Conservation (phyloP, 2,888 invertebrate genomes). For the Rotaria sp. region DNA sequence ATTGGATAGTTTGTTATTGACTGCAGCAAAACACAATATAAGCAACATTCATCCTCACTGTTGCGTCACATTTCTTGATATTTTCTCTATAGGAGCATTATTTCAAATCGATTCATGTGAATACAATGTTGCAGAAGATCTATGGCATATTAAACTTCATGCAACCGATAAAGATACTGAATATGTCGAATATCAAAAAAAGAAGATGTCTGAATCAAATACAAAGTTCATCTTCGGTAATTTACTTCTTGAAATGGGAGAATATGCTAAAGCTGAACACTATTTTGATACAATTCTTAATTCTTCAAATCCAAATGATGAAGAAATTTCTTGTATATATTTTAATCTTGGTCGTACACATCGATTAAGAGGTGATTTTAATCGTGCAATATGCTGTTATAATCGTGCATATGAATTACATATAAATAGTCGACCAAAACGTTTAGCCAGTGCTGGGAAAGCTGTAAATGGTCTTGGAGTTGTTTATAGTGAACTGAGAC, state of each 20-base stretch:
- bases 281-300: conserved; percentile 15
- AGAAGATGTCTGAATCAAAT: neutral
- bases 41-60: too few species aligned
- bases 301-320: conserved; percentile 17
- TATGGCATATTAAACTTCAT: neutral
- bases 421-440: conserved; percentile 15
- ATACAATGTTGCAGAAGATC: neutral
- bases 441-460: neutral
- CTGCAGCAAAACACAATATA: too few species aligned
- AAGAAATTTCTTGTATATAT: conserved; percentile 15
- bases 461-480: conserved; percentile 16
- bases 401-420: neutral
- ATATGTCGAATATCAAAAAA: conserved; percentile 15
- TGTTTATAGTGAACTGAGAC: neutral
- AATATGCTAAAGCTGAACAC: neutral
- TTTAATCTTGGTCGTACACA: conserved; percentile 22
- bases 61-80: too few species aligned
- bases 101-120: conserved; percentile 9
- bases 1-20: too few species aligned
- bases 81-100: neutral
- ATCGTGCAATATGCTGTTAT: neutral
- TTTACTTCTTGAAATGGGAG: conserved; percentile 21
- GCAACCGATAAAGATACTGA: conserved; percentile 3
- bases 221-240: neutral
- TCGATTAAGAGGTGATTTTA: neutral